Evolutionary conservation across 2,113 vertebrate species (phyloP).

Genomic region (Centropus bengalensis): DNA sequence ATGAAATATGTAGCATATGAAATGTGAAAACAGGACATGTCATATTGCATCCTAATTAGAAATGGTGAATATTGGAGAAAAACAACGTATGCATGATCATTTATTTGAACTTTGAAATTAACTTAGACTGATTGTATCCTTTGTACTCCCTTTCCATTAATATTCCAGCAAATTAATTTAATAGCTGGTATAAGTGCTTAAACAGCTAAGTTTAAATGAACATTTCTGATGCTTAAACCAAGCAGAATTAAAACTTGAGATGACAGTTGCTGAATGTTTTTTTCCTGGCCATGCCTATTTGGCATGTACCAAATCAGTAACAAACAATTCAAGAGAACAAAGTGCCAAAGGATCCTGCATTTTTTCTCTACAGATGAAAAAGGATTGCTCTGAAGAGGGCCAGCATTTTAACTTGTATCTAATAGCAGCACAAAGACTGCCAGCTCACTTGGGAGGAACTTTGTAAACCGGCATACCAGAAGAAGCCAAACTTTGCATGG

Average conservation of each 20-base stretch:
- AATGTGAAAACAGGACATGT: slow-evolving; percentile 51
- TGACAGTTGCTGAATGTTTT: not conserved
- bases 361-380: not conserved
- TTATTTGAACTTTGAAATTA: slow-evolving; percentile 31
- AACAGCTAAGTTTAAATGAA: not conserved
- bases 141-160: not conserved
- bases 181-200: not conserved
- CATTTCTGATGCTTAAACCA: not conserved
- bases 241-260: not conserved
- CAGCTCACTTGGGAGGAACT: not conserved
- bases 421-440: not conserved
- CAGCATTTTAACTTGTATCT: not conserved
- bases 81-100: not conserved
- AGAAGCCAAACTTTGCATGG: not conserved
- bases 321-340: not conserved
- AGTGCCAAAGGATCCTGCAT: not conserved
- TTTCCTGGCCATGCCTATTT: not conserved
- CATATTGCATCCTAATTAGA: slow-evolving; percentile 54
- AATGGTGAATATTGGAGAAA: slow-evolving; percentile 17
- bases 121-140: not conserved
- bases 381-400: not conserved
- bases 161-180: slow-evolving; percentile 25
- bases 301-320: not conserved
- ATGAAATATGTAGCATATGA: slow-evolving; percentile 32
- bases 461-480: not conserved